Evolutionary conservation across 2,888 invertebrate genomes (phyloP).

Genomic region (Corythucha ciliata): DNA sequence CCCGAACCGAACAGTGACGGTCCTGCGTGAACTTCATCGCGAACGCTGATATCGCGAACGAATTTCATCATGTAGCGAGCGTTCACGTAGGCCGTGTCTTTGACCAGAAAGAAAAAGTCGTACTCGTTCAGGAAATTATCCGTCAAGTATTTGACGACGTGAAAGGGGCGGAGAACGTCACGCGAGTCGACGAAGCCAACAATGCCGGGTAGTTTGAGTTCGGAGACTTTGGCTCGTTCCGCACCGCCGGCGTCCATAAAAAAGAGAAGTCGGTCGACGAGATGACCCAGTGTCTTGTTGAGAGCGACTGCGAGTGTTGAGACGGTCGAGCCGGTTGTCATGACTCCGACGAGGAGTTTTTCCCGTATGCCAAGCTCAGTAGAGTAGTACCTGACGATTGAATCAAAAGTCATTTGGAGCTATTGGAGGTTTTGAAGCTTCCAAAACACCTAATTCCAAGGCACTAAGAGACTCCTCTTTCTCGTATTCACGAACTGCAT

Average conservation of each 20-base stretch:
- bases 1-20: slow-evolving; percentile 47
- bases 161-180: slow-evolving; percentile 69
- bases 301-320: slow-evolving; percentile 66
- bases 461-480: no score
- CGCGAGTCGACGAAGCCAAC: slow-evolving; percentile 79
- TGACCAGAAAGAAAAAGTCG: slow-evolving; percentile 84
- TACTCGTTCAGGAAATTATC: slow-evolving; percentile 83
- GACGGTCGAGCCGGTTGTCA: slow-evolving; percentile 65
- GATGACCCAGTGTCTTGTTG: slow-evolving; percentile 78
- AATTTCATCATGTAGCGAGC: slow-evolving; percentile 62
- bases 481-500: no score
- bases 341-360: slow-evolving; percentile 75
- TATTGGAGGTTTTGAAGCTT: no score
- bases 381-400: slow-evolving; percentile 80
- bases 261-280: slow-evolving; percentile 74
- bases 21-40: slow-evolving; percentile 77
- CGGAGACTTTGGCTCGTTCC: slow-evolving; percentile 40
- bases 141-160: slow-evolving; percentile 77
- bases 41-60: slow-evolving; percentile 69
- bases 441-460: no score
- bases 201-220: slow-evolving; percentile 53
- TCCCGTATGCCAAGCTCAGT: slow-evolving; percentile 90
- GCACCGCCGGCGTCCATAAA: slow-evolving; percentile 53
- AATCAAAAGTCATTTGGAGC: no score
- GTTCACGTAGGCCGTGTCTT: slow-evolving; percentile 78